phyloP scores from a whole-genome alignment of 2,888 invertebrate species.

The Hemithea aestivaria region DNA sequence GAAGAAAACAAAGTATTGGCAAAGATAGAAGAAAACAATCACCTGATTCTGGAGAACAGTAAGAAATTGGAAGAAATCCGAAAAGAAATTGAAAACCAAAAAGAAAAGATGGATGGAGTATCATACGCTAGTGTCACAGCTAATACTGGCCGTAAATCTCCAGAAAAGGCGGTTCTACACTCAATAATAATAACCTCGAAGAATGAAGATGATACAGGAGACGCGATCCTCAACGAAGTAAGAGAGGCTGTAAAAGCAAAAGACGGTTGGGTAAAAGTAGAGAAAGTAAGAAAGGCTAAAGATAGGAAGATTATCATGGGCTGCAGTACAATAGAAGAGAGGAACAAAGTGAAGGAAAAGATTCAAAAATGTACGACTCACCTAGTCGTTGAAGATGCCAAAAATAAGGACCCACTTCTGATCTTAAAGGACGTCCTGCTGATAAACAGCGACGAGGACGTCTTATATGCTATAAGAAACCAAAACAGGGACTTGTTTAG shows the following conservation, averaged over 20 bases:
- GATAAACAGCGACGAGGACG: background rate
- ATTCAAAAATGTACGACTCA: background rate
- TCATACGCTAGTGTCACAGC: no score
- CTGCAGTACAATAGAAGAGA: constrained; percentile 3
- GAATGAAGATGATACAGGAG: constrained; percentile 5
- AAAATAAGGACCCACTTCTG: background rate
- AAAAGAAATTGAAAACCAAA: no score
- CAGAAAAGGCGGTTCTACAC: constrained; percentile 1
- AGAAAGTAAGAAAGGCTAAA: constrained; percentile 7
- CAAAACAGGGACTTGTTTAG: background rate
- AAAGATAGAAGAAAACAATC: no score
- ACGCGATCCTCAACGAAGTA: background rate
- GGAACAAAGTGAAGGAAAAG: constrained; percentile 1
- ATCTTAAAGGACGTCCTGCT: background rate
- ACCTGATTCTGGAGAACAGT: no score
- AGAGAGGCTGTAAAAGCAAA: constrained; percentile 11
- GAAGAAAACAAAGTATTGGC: no score
- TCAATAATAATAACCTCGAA: constrained; percentile 1
- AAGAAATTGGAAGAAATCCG: no score
- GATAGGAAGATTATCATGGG: constrained; percentile 9
- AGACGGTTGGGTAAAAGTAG: constrained; percentile 1
- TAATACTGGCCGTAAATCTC: no score
- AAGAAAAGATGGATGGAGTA: no score
- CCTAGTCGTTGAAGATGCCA: background rate
- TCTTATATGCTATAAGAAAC: background rate